phyloP scores from a whole-genome alignment of 2,113 vertebrate species.

The Hemichromis elongatus region DNA sequence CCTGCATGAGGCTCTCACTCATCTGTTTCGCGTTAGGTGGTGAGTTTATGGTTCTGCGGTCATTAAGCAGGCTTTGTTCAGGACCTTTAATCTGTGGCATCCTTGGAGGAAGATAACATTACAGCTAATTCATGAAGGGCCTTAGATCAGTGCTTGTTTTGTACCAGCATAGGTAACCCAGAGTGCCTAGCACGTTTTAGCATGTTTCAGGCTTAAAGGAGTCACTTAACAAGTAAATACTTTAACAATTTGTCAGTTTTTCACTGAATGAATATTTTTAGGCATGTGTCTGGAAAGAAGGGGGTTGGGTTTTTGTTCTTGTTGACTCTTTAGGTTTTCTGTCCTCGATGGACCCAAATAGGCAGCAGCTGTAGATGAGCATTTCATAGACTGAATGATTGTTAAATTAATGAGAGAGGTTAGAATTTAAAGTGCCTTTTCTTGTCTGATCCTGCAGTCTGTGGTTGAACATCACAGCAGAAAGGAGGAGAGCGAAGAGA shows the following conservation, averaged over 20 bases:
- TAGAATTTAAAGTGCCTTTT: not conserved
- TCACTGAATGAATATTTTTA: not conserved
- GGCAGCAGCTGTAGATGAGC: not conserved
- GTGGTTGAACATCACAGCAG: slow-evolving; percentile 9
- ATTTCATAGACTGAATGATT: not conserved
- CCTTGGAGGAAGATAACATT: not conserved
- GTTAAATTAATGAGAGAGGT: not conserved
- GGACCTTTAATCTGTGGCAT: not conserved
- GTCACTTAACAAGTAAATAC: not conserved
- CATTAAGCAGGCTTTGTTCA: not conserved
- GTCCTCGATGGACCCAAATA: not conserved
- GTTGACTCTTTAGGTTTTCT: not conserved
- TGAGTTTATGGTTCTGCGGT: not conserved
- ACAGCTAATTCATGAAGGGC: not conserved
- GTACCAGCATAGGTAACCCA: not conserved
- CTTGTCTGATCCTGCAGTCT: not conserved
- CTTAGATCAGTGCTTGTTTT: not conserved
- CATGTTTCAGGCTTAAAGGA: not conserved
- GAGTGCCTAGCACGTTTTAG: not conserved
- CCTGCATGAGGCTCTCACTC: not conserved
- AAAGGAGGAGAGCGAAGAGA: not conserved
- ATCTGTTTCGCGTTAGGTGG: not conserved
- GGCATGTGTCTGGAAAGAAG: not conserved
- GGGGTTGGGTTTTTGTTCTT: not conserved
- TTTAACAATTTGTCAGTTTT: not conserved